Evolutionary conservation across 2,113 vertebrate genomes (phyloP), one percentile per base, ranked within the genome.

Genomic region (Tautogolabrus adspersus): DNA sequence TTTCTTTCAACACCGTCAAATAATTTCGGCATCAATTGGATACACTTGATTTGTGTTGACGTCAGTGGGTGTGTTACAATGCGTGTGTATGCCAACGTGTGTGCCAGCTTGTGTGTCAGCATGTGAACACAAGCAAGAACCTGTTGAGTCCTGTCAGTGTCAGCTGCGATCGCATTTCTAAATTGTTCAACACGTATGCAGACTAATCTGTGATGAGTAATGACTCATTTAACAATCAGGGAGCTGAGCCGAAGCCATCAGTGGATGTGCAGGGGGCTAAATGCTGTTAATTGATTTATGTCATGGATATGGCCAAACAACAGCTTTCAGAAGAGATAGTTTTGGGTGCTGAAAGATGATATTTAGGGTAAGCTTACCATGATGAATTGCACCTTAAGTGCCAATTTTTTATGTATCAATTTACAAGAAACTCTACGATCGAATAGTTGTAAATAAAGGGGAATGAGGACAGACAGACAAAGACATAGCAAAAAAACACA

Each of bases 11-110:
- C 8, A 0, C 19, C 8, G 42, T 56, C 51, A 40, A n/a, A 46
- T 10, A 34, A 58, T 82, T 80, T 46, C 22, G n/a, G 79, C 63
- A 70, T 68, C 21, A 51, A 0, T 11, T 6, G 23, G 59, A 71
- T 66, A 56, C 47, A 18, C 5, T 52, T 52, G 49, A 30, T 59
- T 47, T 60, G 47, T 12, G 62, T 47, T 77, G 54, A 77, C 38
- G 63, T 80, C 72, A 75, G 34, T 73, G 77, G 75, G 88, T 82
- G 88, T 87, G 90, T 78, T 57, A 21, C 21, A 46, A 3, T 6
- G 10, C 62, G 40, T 64, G 60, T 56, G 15, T 2, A 42, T 1
- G 63, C 38, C 9, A 60, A 10, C 8, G 22, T 72, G 67, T 59
- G 10, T 54, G 55, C 47, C 47, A 49, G 46, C 46, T 51, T 42